phyloP scores from a whole-genome alignment of 2,113 vertebrate genomes.

The Nipponia nippon region DNA sequence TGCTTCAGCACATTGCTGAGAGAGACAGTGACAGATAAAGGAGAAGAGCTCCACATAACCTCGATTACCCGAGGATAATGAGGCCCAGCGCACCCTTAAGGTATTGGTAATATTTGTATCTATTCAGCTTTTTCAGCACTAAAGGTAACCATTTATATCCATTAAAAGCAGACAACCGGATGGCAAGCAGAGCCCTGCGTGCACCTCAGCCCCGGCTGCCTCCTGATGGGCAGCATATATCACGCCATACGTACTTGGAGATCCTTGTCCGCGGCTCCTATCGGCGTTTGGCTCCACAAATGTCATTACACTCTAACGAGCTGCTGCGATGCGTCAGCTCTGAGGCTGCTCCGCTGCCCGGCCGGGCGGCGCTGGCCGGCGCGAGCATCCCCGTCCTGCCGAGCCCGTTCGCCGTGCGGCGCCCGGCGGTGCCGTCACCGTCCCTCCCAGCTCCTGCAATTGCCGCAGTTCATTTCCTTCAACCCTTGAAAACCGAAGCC shows the following conservation, averaged over 20 bases:
- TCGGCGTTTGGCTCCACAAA: background rate
- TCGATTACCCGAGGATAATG: conserved; percentile 61
- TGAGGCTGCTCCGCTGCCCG: background rate
- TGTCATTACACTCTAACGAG: background rate
- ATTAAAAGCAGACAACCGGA: conserved; percentile 12
- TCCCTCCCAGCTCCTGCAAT: background rate
- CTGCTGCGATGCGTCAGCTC: background rate
- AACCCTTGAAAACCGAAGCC: background rate
- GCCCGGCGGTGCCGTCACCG: rapidly evolving
- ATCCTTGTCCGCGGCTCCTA: background rate
- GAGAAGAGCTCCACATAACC: conserved; percentile 42
- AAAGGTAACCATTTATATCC: conserved; percentile 43
- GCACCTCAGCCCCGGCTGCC: background rate
- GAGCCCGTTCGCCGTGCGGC: rapidly evolving
- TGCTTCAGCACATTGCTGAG: background rate
- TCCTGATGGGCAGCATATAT: background rate
- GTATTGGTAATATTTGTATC: background rate
- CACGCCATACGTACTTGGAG: background rate
- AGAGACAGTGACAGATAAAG: conserved; percentile 37
- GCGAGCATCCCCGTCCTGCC: background rate
- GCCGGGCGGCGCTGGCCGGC: background rate
- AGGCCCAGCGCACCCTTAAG: conserved; percentile 19
- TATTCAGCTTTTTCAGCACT: conserved; percentile 52
- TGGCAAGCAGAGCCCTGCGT: background rate
- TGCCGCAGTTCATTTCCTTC: background rate